Evolutionary conservation across 2,888 invertebrate species (phyloP), one percentile per base, ranked within the genome.

Genomic region (Oconnorella tubifera): DNA sequence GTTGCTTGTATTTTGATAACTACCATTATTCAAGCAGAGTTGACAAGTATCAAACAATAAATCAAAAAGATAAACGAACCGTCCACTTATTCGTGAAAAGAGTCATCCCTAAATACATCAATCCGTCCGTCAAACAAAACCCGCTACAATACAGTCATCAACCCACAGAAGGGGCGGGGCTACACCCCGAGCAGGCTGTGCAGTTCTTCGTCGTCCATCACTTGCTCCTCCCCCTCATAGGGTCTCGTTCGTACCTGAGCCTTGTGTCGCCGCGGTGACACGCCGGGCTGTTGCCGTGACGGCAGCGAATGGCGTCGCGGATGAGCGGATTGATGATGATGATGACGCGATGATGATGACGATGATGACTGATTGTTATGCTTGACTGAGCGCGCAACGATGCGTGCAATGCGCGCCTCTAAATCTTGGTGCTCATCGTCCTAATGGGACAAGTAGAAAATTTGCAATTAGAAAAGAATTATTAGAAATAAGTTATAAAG

Each of bases 351-450:
- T 6, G 10, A 23, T 23, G 14, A 6, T 23, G 53, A 23, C 10
- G 40, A 40, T 14, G 40, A 14, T 14, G 33, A 27, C 25, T 31
- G 31, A n/a, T n/a, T n/a, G 14, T 63, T 28, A 23, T 49, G 32
- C 33, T 32, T 50, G 14, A 31, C 60, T 3, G 72, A 70, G 14
- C 75, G 75, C 55, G 75, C 72, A 51, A 80, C 79, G 57, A 80
- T 77, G 62, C 76, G 76, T 4, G 77, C 76, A 51, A 80, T 80
- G 56, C 80, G 68, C 0, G 77, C 80, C 71, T 79, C 78, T n/a
- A 80, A 69, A 57, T 78, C 78, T 56, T 76, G 68, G 28, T 77
- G 73, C 62, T 78, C 77, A 74, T 60, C 49, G 29, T 48, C 51
- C 50, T 50, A n/a, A n/a, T n/a, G n/a, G n/a, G n/a, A n/a, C n/a